These are phyloP conservation scores for Crocallis elinguaria DNA, from an alignment of 2,888 invertebrate species.

Conservation along the genomic window DNA sequence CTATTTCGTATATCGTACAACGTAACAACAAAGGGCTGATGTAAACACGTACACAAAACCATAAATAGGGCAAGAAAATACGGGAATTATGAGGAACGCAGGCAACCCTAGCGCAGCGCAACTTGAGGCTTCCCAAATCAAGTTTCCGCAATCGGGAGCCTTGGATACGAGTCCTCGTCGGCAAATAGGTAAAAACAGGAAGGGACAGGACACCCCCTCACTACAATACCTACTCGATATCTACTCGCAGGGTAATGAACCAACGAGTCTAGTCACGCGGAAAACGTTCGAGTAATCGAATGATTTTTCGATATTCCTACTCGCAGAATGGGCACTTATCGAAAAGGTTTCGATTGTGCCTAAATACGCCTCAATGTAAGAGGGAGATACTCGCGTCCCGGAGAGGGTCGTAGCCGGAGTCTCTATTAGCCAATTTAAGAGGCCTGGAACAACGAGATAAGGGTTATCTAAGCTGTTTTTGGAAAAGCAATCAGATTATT, in stretches of 20 bases:
- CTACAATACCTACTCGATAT: not conserved
- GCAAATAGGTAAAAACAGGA: not conserved
- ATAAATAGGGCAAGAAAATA: constrained; percentile 6
- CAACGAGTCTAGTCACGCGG: constrained; percentile 19
- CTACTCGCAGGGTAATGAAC: constrained; percentile 6
- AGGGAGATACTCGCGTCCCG: constrained; percentile 1
- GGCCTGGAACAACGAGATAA: constrained; percentile 20
- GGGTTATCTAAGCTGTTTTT: constrained; percentile 8
- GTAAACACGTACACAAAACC: constrained; percentile 1
- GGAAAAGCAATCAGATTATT: constrained; percentile 11
- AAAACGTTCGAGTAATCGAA: constrained; percentile 21
- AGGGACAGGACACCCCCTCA: not conserved
- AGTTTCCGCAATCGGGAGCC: not conserved
- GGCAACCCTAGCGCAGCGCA: not conserved
- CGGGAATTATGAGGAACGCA: not conserved
- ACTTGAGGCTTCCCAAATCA: not conserved
- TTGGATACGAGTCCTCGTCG: not conserved
- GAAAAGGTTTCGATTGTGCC: constrained; percentile 21
- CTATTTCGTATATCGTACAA: constrained; percentile 4
- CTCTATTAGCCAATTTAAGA: constrained; percentile 2
- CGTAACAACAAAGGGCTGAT: not conserved
- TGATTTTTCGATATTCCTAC: constrained; percentile 27
- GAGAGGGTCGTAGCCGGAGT: constrained; percentile 9
- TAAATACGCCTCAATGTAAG: constrained; percentile 19
- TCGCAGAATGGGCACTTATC: constrained; percentile 18